A percentile compares a stretch with the other conserved stretches of the same genome.
phyloP scores from a whole-genome alignment of 2,113 vertebrate genomes.

The Cebidichthys violaceus region DNA sequence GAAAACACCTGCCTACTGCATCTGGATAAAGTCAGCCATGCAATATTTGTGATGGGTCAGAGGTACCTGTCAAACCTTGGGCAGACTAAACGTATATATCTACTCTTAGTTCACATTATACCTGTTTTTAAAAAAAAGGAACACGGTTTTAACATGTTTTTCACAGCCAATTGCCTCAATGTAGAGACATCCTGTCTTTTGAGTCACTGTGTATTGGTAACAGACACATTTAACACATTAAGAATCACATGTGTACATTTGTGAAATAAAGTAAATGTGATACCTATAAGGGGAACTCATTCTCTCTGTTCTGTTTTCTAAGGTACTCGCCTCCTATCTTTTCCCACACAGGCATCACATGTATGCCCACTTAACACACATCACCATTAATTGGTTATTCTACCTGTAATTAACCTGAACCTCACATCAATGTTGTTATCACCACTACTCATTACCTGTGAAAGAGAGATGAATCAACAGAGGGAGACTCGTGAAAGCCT shows the following conservation, averaged over 20 bases:
- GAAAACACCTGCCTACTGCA: neutral
- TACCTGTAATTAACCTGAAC: conserved; percentile 71
- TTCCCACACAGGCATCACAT: conserved; percentile 9
- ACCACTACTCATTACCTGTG: conserved; percentile 66
- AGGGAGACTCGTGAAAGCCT: conserved; percentile 31
- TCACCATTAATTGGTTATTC: conserved; percentile 58
- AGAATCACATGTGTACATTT: neutral
- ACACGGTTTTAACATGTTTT: neutral
- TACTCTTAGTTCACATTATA: neutral
- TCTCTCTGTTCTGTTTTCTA: conserved; percentile 11
- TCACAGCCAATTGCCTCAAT: neutral
- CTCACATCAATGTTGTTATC: conserved; percentile 63
- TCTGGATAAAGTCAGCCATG: neutral
- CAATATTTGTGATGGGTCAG: neutral
- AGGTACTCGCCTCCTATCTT: neutral
- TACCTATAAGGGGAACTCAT: neutral
- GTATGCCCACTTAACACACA: conserved; percentile 35
- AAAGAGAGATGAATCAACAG: conserved; percentile 32
- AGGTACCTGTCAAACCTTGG: neutral
- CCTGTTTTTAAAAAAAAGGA: neutral
- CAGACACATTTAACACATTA: neutral
- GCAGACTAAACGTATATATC: neutral
- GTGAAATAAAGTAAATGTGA: conserved; percentile 1
- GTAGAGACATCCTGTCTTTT: neutral
- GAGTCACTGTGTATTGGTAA: neutral